These are phyloP conservation scores for Pemphigus obesinymphae DNA, from an alignment of 1,140 invertebrate species.

Conservation along the genomic window DNA sequence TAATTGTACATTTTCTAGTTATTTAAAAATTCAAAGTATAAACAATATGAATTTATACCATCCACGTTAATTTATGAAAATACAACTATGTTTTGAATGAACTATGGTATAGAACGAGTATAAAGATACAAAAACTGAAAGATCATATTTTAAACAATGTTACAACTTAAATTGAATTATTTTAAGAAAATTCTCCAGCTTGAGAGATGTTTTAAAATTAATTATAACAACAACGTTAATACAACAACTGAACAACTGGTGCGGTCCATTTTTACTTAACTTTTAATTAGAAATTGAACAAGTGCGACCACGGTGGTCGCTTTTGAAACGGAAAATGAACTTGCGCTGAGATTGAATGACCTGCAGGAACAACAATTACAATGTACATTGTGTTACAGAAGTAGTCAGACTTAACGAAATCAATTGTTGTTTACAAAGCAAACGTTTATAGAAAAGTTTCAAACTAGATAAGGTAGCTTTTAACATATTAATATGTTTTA, in stretches of 20 bases:
- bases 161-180: constrained; percentile 24
- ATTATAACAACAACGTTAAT: neutral
- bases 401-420: neutral
- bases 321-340: constrained; percentile 18
- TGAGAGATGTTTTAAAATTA: neutral
- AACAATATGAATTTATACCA: neutral
- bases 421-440: neutral
- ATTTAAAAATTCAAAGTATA: neutral
- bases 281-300: constrained; percentile 16
- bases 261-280: constrained; percentile 3
- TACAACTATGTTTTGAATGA: neutral
- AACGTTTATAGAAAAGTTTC: neutral
- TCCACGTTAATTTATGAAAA: neutral
- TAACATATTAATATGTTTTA: constrained; percentile 11
- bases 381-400: neutral
- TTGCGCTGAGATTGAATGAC: neutral
- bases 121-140: neutral
- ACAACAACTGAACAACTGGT: neutral
- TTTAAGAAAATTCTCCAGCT: neutral
- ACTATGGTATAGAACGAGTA: neutral
- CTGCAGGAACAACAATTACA: neutral
- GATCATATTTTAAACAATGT: constrained; percentile 1
- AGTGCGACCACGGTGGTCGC: neutral
- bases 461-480: constrained; percentile 12
- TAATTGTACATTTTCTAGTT: neutral